Evolutionary conservation across 2,113 vertebrate species (phyloP), one percentile per base, ranked within the genome.

Genomic region (zebrafish (Danio rerio)): DNA sequence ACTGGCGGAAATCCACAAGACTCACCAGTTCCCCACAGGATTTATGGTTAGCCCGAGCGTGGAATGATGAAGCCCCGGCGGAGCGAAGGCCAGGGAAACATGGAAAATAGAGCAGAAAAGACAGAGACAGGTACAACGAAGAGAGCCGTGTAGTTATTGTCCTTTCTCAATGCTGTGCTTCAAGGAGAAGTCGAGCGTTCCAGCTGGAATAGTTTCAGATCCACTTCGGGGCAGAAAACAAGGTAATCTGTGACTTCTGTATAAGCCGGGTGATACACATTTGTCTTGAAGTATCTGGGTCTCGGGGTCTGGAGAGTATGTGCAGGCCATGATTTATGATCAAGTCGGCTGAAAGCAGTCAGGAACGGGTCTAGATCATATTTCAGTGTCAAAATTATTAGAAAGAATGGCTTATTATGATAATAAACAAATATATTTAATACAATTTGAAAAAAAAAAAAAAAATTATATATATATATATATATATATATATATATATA

Each of bases 61-160:
- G 72, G 72, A 75, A 75, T 75, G 72, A 75, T 75, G 72, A 75
- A 59, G 55, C 40, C 72, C 16, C n/a, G 21, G 55, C 7, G 10
- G 55, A 75, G 52, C 10, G 40, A 59, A 45, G 55, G 11, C 15
- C 58, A 18, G 0, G 58, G 15, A 20, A n/a, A n/a, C 49, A 50
- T 10, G 50, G 21, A 73, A 59, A 58, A 75, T 45, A 59, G 72
- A 58, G 40, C 72, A 74, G 72, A 75, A 43, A 42, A 59, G 10
- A 45, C 31, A 45, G 55, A 56, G 72, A 58, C 72, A 58, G 40
- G 52, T 74, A 43, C 31, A 45, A 18, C 11, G 16, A 45, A 53
- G 58, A 75, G 52, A 43, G 53, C 40, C 40, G 40, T 56, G 72
- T 13, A 7, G n/a, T n/a, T n/a, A n/a, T 12, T 75, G 72, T 58